These are phyloP conservation scores for Geococcyx californianus DNA, from an alignment of 2,113 vertebrate species.

Conservation along the genomic window DNA sequence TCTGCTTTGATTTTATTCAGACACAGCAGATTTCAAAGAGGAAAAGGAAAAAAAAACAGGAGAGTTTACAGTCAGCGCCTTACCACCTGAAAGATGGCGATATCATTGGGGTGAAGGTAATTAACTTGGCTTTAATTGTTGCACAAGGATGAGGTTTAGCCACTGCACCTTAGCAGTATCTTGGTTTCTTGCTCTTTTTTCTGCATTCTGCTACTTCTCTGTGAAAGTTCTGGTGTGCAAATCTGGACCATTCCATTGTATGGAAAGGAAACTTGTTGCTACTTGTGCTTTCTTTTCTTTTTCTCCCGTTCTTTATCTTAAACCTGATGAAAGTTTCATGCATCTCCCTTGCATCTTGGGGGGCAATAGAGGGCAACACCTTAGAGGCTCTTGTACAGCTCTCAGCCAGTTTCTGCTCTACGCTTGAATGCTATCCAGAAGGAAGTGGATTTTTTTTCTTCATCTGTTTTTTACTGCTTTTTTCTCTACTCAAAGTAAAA, in stretches of 20 bases:
- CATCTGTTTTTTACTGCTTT: not conserved
- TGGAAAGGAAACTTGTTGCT: not conserved
- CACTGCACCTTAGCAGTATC: not conserved
- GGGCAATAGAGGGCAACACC: not conserved
- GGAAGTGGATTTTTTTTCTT: not conserved
- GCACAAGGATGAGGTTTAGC: not conserved
- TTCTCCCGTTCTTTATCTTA: not conserved
- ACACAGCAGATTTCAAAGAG: conserved; percentile 88
- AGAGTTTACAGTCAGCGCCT: conserved; percentile 84
- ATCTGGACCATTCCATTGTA: not conserved
- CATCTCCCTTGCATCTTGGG: not conserved
- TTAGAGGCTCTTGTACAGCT: not conserved
- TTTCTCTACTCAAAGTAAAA: not conserved
- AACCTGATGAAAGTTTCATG: not conserved
- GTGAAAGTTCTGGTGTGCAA: not conserved
- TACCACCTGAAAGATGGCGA: conserved; percentile 93
- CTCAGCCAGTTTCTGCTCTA: not conserved
- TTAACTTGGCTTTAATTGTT: not conserved
- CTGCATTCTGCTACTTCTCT: not conserved
- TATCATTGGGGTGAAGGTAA: conserved; percentile 87
- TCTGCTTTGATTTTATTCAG: conserved; percentile 65
- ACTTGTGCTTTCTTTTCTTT: not conserved
- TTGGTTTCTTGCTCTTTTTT: not conserved
- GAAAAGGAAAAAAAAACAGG: conserved; percentile 89
- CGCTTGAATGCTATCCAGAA: not conserved